A percentile compares a stretch with the other conserved stretches of the same genome.
These are phyloP conservation scores for Hofmannophila pseudospretella DNA, from an alignment of 2,888 invertebrate genomes.

Conservation along the genomic window DNA sequence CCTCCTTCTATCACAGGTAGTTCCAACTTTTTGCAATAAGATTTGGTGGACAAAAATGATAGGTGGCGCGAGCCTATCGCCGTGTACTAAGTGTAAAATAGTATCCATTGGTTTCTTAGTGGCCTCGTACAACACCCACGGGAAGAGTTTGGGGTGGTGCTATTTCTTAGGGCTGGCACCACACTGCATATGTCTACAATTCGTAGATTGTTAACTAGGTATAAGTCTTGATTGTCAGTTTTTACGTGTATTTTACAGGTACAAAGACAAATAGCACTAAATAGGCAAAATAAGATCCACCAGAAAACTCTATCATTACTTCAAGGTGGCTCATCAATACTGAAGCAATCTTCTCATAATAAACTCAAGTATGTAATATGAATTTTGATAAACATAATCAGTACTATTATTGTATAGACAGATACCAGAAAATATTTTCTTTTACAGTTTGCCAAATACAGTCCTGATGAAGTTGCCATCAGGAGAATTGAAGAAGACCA, in stretches of 20 bases:
- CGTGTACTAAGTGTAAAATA: too few species aligned
- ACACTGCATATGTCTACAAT: too few species aligned
- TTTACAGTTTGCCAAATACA: constrained; percentile 61
- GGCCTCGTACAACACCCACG: too few species aligned
- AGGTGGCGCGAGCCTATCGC: too few species aligned
- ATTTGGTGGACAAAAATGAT: too few species aligned
- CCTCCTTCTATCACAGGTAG: too few species aligned
- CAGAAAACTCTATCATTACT: constrained; percentile 83
- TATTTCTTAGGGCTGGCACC: too few species aligned
- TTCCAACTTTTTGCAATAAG: too few species aligned
- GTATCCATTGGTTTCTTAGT: too few species aligned
- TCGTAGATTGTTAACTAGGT: background rate
- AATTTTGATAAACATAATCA: background rate
- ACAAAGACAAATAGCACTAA: constrained; percentile 87
- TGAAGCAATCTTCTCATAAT: constrained; percentile 64
- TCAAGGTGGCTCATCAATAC: constrained; percentile 81
- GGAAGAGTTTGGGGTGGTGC: too few species aligned
- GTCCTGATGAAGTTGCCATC: constrained; percentile 68
- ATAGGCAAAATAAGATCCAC: constrained; percentile 84
- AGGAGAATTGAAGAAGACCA: constrained; percentile 60
- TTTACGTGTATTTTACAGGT: constrained; percentile 54
- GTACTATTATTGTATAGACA: background rate
- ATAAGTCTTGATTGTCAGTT: background rate
- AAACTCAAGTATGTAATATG: constrained; percentile 59
- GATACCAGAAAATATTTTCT: background rate